Conservation (phyloP, 35 echinoderm and acorn worm species). For the Hemicentrotus pulcherrimus region DNA sequence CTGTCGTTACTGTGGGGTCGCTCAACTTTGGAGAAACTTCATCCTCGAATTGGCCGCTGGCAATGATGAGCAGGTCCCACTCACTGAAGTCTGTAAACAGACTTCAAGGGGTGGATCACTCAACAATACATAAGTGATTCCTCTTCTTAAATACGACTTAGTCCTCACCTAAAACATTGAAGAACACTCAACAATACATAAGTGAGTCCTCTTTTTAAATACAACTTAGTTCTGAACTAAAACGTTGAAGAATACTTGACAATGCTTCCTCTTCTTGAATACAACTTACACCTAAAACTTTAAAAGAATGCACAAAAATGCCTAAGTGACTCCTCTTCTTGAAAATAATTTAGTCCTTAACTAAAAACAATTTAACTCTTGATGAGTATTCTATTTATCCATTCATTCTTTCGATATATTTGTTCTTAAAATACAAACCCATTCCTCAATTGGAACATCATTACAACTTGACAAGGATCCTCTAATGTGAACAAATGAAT, state of each 20-base stretch:
- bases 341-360: too few species aligned
- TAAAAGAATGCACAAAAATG: too few species aligned
- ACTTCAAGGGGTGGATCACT: constrained; percentile 9
- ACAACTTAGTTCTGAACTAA: background rate
- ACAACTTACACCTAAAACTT: too few species aligned
- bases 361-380: too few species aligned
- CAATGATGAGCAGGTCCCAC: constrained; percentile 3
- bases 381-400: too few species aligned
- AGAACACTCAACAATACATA: background rate
- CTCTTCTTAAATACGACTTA: background rate
- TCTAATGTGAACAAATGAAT: background rate
- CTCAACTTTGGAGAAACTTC: constrained; percentile 17
- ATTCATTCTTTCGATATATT: too few species aligned
- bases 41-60: background rate
- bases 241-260: background rate
- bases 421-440: too few species aligned
- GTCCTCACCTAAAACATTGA: too few species aligned
- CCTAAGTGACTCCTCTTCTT: too few species aligned
- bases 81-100: constrained; percentile 11
- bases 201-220: background rate
- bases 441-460: too few species aligned
- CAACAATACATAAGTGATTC: constrained; percentile 9
- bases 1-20: constrained; percentile 5
- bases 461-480: too few species aligned
- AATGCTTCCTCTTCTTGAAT: background rate